A percentile compares a stretch with the other conserved stretches of the same genome.
These are phyloP conservation scores for Diorhabda carinulata DNA, from an alignment of 1,140 invertebrate genomes.

Conservation along the genomic window DNA sequence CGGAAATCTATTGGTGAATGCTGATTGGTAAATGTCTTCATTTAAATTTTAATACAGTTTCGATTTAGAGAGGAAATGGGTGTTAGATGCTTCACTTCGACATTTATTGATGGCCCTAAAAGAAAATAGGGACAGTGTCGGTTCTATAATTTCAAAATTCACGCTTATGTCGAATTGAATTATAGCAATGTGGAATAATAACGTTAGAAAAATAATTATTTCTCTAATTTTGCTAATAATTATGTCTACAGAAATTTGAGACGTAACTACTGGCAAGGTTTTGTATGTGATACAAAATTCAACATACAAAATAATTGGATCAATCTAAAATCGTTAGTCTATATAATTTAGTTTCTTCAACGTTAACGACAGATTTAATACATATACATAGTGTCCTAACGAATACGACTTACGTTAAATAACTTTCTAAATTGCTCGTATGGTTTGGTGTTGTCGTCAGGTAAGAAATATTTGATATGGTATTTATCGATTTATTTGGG, in stretches of 20 bases:
- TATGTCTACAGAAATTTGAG: neutral
- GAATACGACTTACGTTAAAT: too few species aligned
- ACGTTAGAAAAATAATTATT: neutral
- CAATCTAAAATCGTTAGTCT: too few species aligned
- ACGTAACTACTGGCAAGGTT: neutral
- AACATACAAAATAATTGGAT: too few species aligned
- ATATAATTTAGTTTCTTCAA: too few species aligned
- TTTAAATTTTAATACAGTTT: conserved; percentile 46
- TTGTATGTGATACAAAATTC: neutral
- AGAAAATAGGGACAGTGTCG: neutral
- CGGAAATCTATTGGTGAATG: conserved; percentile 46
- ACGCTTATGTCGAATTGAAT: neutral
- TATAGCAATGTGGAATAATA: neutral
- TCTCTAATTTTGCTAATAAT: neutral
- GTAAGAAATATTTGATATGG: too few species aligned
- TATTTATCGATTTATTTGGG: too few species aligned
- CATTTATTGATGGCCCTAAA: conserved; percentile 31
- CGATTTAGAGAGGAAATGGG: conserved; percentile 34
- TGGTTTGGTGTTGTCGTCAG: too few species aligned
- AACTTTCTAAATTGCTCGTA: too few species aligned
- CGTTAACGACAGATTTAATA: too few species aligned
- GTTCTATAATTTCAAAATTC: neutral
- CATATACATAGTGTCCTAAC: too few species aligned
- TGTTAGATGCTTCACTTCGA: conserved; percentile 31
- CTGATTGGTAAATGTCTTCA: conserved; percentile 46